These are phyloP conservation scores for Dreissena polymorpha DNA, from an alignment of 1,140 invertebrate genomes.

Conservation along the genomic window DNA sequence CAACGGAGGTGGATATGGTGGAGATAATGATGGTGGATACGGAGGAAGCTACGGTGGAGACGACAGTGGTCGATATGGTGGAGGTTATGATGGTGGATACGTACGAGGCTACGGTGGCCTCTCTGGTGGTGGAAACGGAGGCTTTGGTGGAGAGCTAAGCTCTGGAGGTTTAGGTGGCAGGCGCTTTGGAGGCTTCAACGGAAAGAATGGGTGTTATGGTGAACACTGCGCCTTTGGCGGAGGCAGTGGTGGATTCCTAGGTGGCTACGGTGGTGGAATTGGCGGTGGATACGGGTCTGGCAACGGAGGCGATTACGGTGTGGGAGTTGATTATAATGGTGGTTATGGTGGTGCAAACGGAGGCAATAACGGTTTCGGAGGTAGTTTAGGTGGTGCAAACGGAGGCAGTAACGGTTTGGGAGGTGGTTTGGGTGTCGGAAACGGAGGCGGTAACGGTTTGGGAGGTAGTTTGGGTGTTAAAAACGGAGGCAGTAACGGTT, in stretches of 20 bases:
- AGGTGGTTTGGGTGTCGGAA: no score
- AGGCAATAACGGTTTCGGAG: neutral
- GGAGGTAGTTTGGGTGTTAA: no score
- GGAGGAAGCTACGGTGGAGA: neutral
- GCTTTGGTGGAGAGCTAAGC: neutral
- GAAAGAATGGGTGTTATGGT: neutral
- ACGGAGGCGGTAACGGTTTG: no score
- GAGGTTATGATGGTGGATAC: slow-evolving; percentile 2
- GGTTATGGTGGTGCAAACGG: neutral
- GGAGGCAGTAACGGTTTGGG: no score
- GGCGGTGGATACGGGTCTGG: neutral
- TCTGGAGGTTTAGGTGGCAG: neutral
- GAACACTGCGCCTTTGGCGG: neutral
- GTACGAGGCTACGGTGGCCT: neutral
- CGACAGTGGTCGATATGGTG: neutral
- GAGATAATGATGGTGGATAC: neutral
- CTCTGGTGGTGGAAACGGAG: neutral
- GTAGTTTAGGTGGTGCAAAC: no score
- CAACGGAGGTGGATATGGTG: neutral
- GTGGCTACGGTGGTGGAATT: neutral
- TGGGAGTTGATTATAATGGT: neutral
- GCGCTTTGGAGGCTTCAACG: neutral
- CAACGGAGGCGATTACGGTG: neutral
- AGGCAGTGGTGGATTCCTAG: neutral
- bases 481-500: neutral